A percentile compares a stretch with the other conserved stretches of the same genome.
Evolutionary conservation across 2,888 invertebrate species (phyloP).

Genomic region (Drosophila buzzatii): DNA sequence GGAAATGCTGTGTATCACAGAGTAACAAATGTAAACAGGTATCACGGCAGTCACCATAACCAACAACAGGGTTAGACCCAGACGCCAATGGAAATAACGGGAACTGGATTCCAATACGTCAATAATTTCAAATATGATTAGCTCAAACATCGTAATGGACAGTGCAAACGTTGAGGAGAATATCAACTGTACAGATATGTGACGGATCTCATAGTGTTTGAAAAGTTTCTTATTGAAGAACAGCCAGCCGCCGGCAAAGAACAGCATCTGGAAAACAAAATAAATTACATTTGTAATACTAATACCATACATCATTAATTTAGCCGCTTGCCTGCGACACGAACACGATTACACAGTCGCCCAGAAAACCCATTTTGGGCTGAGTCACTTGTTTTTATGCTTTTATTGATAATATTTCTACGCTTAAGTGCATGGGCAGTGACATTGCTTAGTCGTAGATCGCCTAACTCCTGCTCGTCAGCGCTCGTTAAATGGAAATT

Average conservation of each 20-base stretch:
- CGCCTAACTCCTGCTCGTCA: constrained; percentile 18
- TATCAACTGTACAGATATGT: constrained; percentile 96
- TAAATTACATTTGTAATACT: constrained; percentile 17
- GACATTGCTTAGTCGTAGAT: constrained; percentile 51
- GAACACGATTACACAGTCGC: constrained; percentile 93
- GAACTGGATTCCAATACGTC: constrained; percentile 96
- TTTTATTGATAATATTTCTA: constrained; percentile 4
- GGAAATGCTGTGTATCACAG: constrained; percentile 94
- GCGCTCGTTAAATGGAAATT: constrained; percentile 39
- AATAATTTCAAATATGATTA: constrained; percentile 99
- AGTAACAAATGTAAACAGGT: constrained; percentile 98
- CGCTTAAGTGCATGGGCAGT: constrained; percentile 25
- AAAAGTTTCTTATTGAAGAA: constrained; percentile 99
- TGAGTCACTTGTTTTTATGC: constrained; percentile 25
- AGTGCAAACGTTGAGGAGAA: constrained; percentile 98
- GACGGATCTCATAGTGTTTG: constrained; percentile 98
- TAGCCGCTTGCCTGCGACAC: constrained; percentile 89
- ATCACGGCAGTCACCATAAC: constrained; percentile 98
- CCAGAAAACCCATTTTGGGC: constrained; percentile 91
- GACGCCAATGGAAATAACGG: constrained; percentile 92
- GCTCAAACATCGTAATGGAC: constrained; percentile 99
- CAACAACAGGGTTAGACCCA: constrained; percentile 95
- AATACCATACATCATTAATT: neutral
- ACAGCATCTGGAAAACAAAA: constrained; percentile 90
- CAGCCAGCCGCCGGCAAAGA: constrained; percentile 98